A percentile compares a stretch with the other conserved stretches of the same genome.
These are phyloP conservation scores for Phoenoteleia sp. DNA, from an alignment of 2,888 invertebrate genomes.

Conservation along the genomic window DNA sequence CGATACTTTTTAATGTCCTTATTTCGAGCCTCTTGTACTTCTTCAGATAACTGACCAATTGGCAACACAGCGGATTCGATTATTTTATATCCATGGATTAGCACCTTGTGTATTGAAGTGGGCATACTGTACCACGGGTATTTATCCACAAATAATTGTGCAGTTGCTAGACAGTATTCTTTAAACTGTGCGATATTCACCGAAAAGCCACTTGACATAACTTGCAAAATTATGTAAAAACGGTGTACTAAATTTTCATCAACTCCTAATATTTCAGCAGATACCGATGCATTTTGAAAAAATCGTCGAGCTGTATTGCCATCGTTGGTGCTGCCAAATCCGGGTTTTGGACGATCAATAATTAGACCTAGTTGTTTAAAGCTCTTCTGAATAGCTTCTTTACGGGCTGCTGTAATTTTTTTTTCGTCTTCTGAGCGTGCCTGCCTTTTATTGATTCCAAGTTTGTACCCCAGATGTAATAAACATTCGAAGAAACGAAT, in stretches of 20 bases:
- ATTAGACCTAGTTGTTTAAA: conserved; percentile 18
- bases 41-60: conserved; percentile 23
- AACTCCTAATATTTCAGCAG: conserved; percentile 19
- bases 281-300: conserved; percentile 30
- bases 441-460: conserved; percentile 28
- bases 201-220: not conserved
- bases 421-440: conserved; percentile 14
- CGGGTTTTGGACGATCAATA: conserved; percentile 37
- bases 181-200: not conserved
- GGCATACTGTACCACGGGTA: conserved; percentile 33
- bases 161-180: conserved; percentile 1
- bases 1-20: conserved; percentile 25
- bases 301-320: conserved; percentile 39
- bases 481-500: conserved; percentile 53
- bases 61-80: conserved; percentile 9
- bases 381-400: conserved; percentile 20
- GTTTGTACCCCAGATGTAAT: conserved; percentile 49
- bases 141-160: not conserved
- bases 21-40: conserved; percentile 13
- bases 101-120: conserved; percentile 17
- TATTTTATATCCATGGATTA: conserved; percentile 16
- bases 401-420: not conserved
- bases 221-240: conserved; percentile 12
- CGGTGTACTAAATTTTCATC: not conserved
- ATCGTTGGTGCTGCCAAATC: conserved; percentile 32